These are phyloP conservation scores for Cephonodes hylas DNA, from an alignment of 2,888 invertebrate species.

Conservation along the genomic window DNA sequence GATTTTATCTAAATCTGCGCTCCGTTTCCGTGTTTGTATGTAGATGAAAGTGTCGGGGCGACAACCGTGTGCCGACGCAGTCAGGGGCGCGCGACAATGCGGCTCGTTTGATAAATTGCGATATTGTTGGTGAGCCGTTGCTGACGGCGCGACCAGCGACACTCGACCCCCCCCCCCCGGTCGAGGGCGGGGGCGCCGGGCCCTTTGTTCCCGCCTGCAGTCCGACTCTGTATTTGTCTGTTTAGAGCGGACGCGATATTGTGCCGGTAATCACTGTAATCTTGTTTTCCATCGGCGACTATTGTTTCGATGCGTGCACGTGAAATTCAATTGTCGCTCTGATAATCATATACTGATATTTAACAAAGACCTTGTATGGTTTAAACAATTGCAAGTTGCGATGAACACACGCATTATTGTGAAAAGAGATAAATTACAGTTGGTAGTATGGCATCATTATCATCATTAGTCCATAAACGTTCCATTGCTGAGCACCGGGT, in stretches of 20 bases:
- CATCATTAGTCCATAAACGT: no score
- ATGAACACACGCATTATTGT: no score
- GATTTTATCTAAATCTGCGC: conserved; percentile 25
- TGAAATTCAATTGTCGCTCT: neutral
- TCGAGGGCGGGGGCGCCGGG: no score
- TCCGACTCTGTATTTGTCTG: neutral
- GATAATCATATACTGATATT: neutral
- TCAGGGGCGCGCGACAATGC: conserved; percentile 68
- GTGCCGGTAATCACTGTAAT: conserved; percentile 8
- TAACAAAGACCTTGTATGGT: neutral
- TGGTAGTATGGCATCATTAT: no score
- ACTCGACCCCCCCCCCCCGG: conserved; percentile 6
- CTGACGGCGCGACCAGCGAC: conserved; percentile 4
- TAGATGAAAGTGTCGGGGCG: conserved; percentile 38
- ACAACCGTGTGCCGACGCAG: conserved; percentile 32
- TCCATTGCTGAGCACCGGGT: no score
- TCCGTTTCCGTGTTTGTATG: conserved; percentile 39
- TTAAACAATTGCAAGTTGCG: no score
- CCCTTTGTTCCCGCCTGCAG: neutral
- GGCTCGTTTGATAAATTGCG: conserved; percentile 78
- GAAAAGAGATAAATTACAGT: no score
- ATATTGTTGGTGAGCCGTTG: conserved; percentile 66
- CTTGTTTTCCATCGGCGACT: neutral
- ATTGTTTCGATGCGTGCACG: neutral
- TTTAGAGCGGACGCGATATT: neutral